These are phyloP conservation scores for Anaspis maculata DNA, from an alignment of 2,888 invertebrate species.

Conservation along the genomic window DNA sequence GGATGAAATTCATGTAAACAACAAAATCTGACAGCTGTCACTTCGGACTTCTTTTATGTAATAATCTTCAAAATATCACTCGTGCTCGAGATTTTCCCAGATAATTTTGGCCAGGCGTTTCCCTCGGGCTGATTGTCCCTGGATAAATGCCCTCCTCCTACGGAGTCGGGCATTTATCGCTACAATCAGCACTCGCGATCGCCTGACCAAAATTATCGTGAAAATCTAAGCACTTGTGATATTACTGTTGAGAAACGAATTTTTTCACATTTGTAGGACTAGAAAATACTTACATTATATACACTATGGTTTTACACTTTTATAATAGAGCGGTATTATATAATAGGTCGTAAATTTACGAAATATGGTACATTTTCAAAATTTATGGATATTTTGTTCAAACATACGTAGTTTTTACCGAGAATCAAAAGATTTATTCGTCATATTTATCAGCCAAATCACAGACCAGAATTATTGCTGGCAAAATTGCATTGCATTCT, in stretches of 20 bases:
- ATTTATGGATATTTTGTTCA: slow-evolving; percentile 17
- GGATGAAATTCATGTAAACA: too few species aligned
- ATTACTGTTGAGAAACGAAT: neutral
- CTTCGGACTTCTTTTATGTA: too few species aligned
- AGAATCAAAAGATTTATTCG: slow-evolving; percentile 16
- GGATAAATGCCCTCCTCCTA: too few species aligned
- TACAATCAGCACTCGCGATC: too few species aligned
- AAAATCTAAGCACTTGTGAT: too few species aligned
- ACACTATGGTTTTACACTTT: neutral
- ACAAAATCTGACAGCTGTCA: too few species aligned
- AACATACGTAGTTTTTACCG: slow-evolving; percentile 18
- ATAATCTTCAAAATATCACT: too few species aligned
- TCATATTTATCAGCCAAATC: slow-evolving; percentile 16
- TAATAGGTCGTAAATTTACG: slow-evolving; percentile 11
- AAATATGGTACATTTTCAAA: slow-evolving; percentile 16
- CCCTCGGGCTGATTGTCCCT: too few species aligned
- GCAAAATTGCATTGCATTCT: slow-evolving; percentile 15
- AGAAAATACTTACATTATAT: neutral
- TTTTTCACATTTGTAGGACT: neutral
- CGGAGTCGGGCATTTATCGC: too few species aligned
- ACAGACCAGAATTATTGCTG: slow-evolving; percentile 15
- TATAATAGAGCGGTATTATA: neutral
- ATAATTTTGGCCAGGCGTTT: too few species aligned
- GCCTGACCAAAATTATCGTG: too few species aligned
- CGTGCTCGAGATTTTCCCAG: too few species aligned